phyloP scores from a whole-genome alignment of 2,797 vertebrate species.

The Todus mexicanus region DNA sequence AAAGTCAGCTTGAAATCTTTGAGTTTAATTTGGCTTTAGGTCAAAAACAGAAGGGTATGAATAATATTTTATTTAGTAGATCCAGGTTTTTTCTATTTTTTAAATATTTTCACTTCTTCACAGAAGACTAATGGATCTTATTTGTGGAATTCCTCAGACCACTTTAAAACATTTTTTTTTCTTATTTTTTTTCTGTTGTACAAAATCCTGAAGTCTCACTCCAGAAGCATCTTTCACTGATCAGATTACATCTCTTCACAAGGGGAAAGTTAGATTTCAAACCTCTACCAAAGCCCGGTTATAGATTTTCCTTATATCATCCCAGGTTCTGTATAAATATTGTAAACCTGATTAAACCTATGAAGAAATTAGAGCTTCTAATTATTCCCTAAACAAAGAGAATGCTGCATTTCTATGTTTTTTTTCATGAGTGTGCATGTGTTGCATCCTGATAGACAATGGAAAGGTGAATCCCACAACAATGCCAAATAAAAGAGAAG shows the following conservation, averaged over 20 bases:
- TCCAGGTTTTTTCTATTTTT: neutral
- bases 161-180: neutral
- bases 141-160: neutral
- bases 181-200: too few species aligned
- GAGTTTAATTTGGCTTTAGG: slow-evolving; percentile 38
- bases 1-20: slow-evolving; percentile 18
- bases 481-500: neutral
- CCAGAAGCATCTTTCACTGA: neutral
- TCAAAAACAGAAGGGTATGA: slow-evolving; percentile 24
- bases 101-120: neutral
- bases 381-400: neutral
- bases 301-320: neutral
- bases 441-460: neutral
- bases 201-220: neutral
- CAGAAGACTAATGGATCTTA: neutral
- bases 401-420: neutral
- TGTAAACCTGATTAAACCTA: neutral
- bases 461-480: neutral
- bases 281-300: neutral
- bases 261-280: neutral
- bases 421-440: neutral
- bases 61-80: slow-evolving; percentile 26
- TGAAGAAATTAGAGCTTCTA: neutral
- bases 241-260: neutral
- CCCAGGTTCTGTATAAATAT: neutral